phyloP scores from a whole-genome alignment of 2,888 invertebrate species.

The Eilema depressum region DNA sequence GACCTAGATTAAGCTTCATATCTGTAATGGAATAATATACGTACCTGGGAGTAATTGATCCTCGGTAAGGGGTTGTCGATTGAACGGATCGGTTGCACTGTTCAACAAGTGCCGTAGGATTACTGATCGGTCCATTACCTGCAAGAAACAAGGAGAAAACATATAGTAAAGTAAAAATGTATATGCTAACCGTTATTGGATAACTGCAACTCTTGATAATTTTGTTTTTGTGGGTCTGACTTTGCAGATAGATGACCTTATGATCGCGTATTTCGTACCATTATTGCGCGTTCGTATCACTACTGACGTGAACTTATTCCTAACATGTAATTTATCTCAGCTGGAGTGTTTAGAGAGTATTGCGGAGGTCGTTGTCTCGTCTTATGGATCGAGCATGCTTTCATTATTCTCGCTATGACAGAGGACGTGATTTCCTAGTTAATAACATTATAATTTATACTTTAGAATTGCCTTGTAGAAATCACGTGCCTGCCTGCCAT shows the following conservation, averaged over 20 bases:
- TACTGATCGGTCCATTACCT: constrained; percentile 97
- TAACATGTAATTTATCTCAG: no score
- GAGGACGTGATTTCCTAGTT: no score
- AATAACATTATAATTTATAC: no score
- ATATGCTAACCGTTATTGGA: neutral
- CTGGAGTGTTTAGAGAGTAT: neutral
- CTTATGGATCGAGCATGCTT: no score
- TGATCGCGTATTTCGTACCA: no score
- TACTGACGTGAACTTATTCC: no score
- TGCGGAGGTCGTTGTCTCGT: no score
- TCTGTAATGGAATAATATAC: neutral
- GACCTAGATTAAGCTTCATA: no score
- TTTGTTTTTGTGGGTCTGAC: neutral
- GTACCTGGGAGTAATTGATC: constrained; percentile 96
- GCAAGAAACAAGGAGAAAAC: constrained; percentile 44
- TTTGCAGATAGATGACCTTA: neutral
- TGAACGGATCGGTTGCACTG: constrained; percentile 99
- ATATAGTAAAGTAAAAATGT: neutral
- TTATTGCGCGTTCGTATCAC: no score
- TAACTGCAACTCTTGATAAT: neutral
- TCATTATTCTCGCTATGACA: no score
- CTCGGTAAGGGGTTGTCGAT: constrained; percentile 97
- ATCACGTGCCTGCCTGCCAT: no score
- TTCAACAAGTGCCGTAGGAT: constrained; percentile 97
- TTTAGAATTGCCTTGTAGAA: no score